Percentiles rank a stretch among this genome's conserved stretches.
Evolutionary conservation across 2,888 invertebrate genomes (phyloP).

Genomic region (Macrophya annulata): DNA sequence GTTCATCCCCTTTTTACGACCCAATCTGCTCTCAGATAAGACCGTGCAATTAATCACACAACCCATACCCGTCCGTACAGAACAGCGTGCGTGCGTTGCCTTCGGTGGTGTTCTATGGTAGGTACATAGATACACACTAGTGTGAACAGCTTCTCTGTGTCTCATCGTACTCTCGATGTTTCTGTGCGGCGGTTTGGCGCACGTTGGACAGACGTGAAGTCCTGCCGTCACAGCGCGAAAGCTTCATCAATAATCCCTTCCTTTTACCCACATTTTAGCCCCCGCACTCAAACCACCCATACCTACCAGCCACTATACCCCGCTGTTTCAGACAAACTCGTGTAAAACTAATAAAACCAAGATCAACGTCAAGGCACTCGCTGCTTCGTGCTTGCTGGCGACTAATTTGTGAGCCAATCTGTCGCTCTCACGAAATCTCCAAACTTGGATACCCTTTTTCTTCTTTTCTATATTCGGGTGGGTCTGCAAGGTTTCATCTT

Average conservation of each 20-base stretch:
- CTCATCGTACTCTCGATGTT: background rate
- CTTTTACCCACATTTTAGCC: slow-evolving; percentile 58
- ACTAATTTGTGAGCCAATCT: slow-evolving; percentile 63
- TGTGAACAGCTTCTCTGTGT: slow-evolving; percentile 28
- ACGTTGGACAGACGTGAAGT: slow-evolving; percentile 46
- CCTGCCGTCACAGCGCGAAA: slow-evolving; percentile 46
- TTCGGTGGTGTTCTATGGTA: background rate
- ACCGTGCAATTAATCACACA: slow-evolving; percentile 61
- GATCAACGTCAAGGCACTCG: slow-evolving; percentile 39
- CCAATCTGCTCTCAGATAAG: slow-evolving; percentile 60
- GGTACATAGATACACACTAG: background rate
- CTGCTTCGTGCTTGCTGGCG: slow-evolving; percentile 54
- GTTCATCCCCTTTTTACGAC: slow-evolving; percentile 53
- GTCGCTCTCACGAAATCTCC: background rate
- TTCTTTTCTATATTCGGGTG: background rate
- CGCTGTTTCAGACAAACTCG: slow-evolving; percentile 55
- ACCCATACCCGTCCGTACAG: background rate
- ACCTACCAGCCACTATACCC: background rate
- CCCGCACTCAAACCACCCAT: slow-evolving; percentile 54
- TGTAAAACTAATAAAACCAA: slow-evolving; percentile 64
- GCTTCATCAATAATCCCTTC: slow-evolving; percentile 69
- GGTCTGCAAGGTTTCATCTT: background rate
- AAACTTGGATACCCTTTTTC: background rate
- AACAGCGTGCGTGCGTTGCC: slow-evolving; percentile 16
- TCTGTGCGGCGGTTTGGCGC: slow-evolving; percentile 18